Conservation (phyloP, 2,888 invertebrate species). For the Zhuqinia jingwanae region DNA sequence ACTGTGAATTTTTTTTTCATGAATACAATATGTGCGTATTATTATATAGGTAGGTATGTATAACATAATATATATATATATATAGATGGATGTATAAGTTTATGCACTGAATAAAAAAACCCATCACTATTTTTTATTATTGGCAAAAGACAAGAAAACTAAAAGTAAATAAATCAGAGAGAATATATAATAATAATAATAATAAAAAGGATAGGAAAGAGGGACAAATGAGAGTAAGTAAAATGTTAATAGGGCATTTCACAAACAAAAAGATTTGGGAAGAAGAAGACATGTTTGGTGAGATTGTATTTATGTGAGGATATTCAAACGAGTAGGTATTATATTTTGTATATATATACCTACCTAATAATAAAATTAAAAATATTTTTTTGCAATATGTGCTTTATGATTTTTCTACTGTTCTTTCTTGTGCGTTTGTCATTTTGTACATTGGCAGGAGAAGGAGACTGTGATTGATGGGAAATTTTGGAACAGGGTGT, state of each 20-base stretch:
- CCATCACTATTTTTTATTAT: conserved; percentile 5
- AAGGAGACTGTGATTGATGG: conserved; percentile 76
- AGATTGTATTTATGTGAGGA: not conserved
- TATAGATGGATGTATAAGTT: too few relatives aligned
- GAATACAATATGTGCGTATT: not conserved
- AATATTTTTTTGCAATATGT: too few relatives aligned
- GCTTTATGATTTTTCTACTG: not conserved
- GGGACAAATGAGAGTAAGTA: conserved; percentile 62
- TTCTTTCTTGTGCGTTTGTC: conserved; percentile 2
- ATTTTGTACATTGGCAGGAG: conserved; percentile 53
- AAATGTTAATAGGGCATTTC: conserved; percentile 59
- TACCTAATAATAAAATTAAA: too few relatives aligned
- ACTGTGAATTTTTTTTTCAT: not conserved
- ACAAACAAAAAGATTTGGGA: conserved; percentile 56
- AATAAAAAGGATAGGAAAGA: not conserved
- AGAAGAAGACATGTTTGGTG: conserved; percentile 12
- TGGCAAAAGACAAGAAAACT: not conserved
- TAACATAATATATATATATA: too few relatives aligned
- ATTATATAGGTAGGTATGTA: too few relatives aligned
- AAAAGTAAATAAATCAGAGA: conserved; percentile 29
- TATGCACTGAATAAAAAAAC: conserved; percentile 3
- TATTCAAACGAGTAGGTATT: too few relatives aligned
- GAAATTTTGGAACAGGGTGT: conserved; percentile 77
- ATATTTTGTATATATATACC: too few relatives aligned
- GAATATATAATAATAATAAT: conserved; percentile 22